Percentiles rank a stretch among this genome's conserved stretches.
These are phyloP conservation scores for Prunella himalayana DNA, from an alignment of 2,113 vertebrate species.

Conservation along the genomic window DNA sequence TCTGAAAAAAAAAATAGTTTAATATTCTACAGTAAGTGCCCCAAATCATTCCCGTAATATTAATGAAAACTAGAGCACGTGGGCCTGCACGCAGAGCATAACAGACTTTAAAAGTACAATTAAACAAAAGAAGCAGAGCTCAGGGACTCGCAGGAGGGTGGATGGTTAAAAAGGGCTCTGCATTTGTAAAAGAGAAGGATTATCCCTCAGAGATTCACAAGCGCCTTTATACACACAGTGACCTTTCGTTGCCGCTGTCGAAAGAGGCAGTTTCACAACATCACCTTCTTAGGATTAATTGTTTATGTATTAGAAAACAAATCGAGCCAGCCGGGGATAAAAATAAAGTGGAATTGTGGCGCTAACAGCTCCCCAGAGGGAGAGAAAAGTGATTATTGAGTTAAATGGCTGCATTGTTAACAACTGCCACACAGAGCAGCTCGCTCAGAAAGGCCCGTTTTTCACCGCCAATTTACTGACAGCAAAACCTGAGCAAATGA, in stretches of 20 bases:
- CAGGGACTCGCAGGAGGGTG: not conserved
- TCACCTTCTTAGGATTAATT: conserved; percentile 47
- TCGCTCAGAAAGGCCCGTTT: conserved; percentile 25
- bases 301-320: conserved; percentile 64
- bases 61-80: not conserved
- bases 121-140: not conserved
- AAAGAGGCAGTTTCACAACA: not conserved
- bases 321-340: conserved; percentile 56
- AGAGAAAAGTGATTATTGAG: conserved; percentile 55
- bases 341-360: conserved; percentile 56
- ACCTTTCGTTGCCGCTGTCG: not conserved
- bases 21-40: conserved; percentile 44
- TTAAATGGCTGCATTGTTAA: conserved; percentile 62
- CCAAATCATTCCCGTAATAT: conserved; percentile 29
- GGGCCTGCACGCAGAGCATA: not conserved
- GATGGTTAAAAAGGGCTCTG: not conserved
- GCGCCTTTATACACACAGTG: not conserved
- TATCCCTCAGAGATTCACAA: not conserved
- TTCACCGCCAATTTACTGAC: conserved; percentile 14
- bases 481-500: not conserved
- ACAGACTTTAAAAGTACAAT: not conserved
- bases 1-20: conserved; percentile 37
- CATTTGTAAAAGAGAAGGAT: not conserved
- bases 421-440: conserved; percentile 19
- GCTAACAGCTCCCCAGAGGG: conserved; percentile 66